phyloP scores from a whole-genome alignment of 2,113 vertebrate genomes.

The Natator depressus region DNA sequence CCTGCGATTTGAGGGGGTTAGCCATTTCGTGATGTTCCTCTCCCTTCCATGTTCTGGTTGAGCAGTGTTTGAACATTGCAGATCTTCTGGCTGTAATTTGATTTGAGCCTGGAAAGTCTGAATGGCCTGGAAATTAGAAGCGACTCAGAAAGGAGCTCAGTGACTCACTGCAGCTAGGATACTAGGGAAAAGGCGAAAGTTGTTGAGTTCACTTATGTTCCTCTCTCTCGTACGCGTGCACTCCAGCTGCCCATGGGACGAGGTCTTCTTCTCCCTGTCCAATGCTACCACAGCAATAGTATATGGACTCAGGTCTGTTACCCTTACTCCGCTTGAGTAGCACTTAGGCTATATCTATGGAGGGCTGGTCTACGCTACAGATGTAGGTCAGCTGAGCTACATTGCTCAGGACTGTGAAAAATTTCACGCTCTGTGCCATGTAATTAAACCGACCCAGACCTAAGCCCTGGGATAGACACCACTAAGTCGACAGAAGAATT shows the following conservation, averaged over 20 bases:
- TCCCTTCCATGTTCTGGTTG: background rate
- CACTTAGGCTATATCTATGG: background rate
- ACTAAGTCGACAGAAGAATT: background rate
- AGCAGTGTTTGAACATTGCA: background rate
- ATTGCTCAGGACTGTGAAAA: background rate
- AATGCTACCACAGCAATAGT: background rate
- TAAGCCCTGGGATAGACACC: background rate
- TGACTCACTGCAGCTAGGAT: background rate
- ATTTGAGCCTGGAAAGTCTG: background rate
- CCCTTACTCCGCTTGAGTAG: background rate
- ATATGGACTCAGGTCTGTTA: background rate
- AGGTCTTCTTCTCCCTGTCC: background rate
- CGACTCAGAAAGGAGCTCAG: background rate
- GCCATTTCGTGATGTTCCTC: no score
- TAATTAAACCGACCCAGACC: background rate
- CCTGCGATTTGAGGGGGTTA: background rate
- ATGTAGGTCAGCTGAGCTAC: background rate
- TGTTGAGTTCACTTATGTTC: background rate
- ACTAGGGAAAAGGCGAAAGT: background rate
- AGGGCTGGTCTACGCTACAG: no score
- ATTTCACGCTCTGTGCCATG: background rate
- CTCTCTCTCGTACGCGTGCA: background rate
- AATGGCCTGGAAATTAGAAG: background rate
- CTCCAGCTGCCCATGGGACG: background rate
- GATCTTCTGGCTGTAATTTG: background rate